Conservation (phyloP, 2,797 vertebrate genomes). For the Cephalopachus bancanus region DNA sequence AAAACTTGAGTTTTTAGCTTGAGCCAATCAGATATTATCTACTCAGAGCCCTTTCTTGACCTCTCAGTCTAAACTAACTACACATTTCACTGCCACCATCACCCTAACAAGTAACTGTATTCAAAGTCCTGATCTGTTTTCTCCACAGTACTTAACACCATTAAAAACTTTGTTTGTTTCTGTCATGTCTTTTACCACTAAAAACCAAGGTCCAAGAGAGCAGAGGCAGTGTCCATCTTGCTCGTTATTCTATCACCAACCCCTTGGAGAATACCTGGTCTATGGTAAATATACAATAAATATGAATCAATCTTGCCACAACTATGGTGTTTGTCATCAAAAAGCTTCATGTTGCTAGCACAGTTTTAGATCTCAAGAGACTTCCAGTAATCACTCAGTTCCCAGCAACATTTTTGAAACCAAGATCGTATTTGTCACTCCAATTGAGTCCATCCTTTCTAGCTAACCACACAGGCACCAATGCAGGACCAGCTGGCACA, state of each 20-base stretch:
- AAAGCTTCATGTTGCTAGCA: not conserved
- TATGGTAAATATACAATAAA: not conserved
- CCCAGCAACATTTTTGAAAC: slow-evolving; percentile 21
- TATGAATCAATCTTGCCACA: not conserved
- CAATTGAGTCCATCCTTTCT: slow-evolving; percentile 14
- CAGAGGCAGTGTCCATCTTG: not conserved
- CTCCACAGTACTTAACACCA: not conserved
- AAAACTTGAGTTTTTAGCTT: not conserved
- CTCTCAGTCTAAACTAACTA: not conserved
- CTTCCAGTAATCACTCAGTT: not conserved
- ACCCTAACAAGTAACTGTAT: not conserved
- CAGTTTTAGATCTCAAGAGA: not conserved
- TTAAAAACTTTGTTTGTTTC: not conserved
- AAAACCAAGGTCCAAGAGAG: not conserved
- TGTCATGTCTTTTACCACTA: not conserved
- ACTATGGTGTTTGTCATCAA: not conserved
- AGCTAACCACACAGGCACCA: not conserved
- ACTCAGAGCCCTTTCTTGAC: not conserved
- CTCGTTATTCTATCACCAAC: not conserved
- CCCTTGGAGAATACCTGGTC: not conserved
- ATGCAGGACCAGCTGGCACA: not conserved
- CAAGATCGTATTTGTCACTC: slow-evolving; percentile 7
- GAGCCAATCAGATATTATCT: not conserved
- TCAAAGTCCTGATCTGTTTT: not conserved
- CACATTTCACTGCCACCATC: not conserved